Evolutionary conservation across 2,888 invertebrate genomes (phyloP).

Genomic region (Cheilosia variabilis): DNA sequence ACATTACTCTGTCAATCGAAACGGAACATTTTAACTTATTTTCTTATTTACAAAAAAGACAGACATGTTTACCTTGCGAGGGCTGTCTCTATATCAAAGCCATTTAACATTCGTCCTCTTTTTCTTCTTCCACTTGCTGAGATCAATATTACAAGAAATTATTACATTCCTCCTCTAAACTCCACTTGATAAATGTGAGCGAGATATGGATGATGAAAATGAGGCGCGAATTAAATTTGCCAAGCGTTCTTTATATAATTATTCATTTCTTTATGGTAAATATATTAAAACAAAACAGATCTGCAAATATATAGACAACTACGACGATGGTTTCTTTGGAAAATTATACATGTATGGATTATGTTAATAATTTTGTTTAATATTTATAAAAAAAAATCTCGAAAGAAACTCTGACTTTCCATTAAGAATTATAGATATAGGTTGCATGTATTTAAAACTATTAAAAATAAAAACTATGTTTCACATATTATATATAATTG

Average conservation of each 20-base stretch:
- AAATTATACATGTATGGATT: conserved; percentile 62
- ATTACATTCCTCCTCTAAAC: conserved; percentile 3
- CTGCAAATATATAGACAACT: conserved; percentile 49
- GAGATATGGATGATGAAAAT: conserved; percentile 20
- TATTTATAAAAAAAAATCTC: conserved; percentile 2
- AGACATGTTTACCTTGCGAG: too few relatives aligned
- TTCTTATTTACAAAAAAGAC: too few relatives aligned
- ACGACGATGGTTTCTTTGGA: conserved; percentile 64
- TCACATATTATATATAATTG: conserved; percentile 60
- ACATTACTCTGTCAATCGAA: too few relatives aligned
- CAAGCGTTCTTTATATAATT: conserved; percentile 8
- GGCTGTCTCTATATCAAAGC: conserved; percentile 28
- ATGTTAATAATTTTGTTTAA: conserved; percentile 15
- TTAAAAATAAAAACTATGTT: conserved; percentile 62
- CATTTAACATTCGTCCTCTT: conserved; percentile 2
- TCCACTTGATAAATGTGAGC: conserved; percentile 4
- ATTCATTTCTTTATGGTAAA: conserved; percentile 8
- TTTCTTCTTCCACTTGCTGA: conserved; percentile 40
- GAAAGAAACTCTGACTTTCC: conserved; percentile 45
- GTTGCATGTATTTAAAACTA: conserved; percentile 38
- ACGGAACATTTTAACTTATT: too few relatives aligned
- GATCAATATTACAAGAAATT: conserved; percentile 66
- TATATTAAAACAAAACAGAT: conserved; percentile 58
- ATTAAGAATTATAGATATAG: conserved; percentile 44
- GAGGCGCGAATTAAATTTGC: conserved; percentile 16